Evolutionary conservation across 2,113 vertebrate genomes (phyloP).

Genomic region (Antechinus flavipes): DNA sequence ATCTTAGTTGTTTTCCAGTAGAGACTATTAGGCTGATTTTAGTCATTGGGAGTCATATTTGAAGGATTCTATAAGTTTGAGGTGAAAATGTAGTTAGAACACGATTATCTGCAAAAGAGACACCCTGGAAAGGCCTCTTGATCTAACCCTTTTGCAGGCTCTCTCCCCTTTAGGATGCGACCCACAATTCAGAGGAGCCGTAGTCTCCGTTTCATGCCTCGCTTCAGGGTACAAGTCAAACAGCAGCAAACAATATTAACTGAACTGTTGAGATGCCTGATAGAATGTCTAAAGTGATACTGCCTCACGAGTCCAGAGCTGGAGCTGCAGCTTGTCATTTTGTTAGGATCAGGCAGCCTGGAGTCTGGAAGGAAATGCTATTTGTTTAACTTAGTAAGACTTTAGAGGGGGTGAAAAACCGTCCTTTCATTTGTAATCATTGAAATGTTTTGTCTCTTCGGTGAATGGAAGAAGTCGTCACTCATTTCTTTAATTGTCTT

Average conservation of each 20-base stretch:
- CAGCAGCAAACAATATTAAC: background rate
- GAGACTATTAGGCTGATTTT: too few relatives aligned
- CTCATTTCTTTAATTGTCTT: slow-evolving; percentile 20
- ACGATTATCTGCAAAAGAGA: background rate
- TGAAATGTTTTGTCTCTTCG: background rate
- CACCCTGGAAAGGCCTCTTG: too few relatives aligned
- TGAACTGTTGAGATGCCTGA: background rate
- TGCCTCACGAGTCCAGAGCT: background rate
- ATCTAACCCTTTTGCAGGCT: background rate
- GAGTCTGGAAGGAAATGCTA: background rate
- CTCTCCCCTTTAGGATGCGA: background rate
- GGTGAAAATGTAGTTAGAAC: background rate
- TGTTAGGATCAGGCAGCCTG: background rate
- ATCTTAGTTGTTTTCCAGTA: background rate
- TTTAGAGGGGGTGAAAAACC: background rate
- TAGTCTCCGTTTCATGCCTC: background rate
- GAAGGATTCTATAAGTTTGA: background rate
- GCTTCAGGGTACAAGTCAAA: background rate
- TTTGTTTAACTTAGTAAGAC: background rate
- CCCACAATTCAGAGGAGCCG: too few relatives aligned
- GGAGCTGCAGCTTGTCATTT: background rate
- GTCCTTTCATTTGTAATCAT: background rate
- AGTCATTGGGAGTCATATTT: background rate
- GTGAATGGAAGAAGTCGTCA: background rate
- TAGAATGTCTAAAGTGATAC: background rate